Evolutionary conservation across 1,140 invertebrate species (phyloP).

Genomic region (Odontomachus brunneus): DNA sequence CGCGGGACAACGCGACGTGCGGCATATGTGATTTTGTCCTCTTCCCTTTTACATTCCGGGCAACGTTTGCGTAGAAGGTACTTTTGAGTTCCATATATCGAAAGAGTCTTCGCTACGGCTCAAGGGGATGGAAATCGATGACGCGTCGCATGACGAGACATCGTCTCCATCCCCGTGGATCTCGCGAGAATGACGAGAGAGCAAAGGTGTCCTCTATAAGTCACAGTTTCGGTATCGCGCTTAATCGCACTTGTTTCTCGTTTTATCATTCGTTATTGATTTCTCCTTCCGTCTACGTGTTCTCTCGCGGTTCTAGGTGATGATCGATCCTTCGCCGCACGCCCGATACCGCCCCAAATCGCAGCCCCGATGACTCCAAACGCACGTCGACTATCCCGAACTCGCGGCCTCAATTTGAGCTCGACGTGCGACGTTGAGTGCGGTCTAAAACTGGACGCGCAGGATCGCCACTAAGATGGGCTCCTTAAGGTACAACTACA

Average conservation of each 20-base stretch:
- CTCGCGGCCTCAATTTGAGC: conserved; percentile 33
- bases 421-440: conserved; percentile 11
- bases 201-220: conserved; percentile 56
- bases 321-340: conserved; percentile 6
- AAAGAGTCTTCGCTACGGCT: too few species aligned
- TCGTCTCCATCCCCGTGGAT: conserved; percentile 19
- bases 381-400: too few species aligned
- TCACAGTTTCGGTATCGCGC: conserved; percentile 56
- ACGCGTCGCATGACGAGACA: background rate
- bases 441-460: conserved; percentile 24
- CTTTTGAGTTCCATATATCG: too few species aligned
- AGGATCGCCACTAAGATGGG: conserved; percentile 25
- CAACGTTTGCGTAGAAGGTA: too few species aligned
- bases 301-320: background rate
- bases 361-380: background rate
- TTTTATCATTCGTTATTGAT: conserved; percentile 11
- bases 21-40: too few species aligned
- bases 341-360: background rate
- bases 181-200: conserved; percentile 39
- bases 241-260: conserved; percentile 56
- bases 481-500: conserved; percentile 30
- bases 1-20: too few species aligned
- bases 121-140: too few species aligned
- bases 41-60: too few species aligned
- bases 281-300: background rate